Evolutionary conservation across 2,797 vertebrate species (phyloP), one percentile per base, ranked within the genome.

Genomic region (Sylvilagus floridanus): DNA sequence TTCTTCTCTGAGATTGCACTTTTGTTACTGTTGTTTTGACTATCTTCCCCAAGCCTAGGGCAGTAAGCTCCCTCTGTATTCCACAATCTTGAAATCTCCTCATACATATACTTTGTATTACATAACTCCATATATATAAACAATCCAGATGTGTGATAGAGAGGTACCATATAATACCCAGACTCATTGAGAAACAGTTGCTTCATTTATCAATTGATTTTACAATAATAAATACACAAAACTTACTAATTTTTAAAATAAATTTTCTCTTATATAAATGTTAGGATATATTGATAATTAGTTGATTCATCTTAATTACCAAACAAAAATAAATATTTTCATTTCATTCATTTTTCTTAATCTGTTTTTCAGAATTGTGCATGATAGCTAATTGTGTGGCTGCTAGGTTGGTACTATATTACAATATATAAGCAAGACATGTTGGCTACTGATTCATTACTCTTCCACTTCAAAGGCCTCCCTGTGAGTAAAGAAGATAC

Each of bases 401-500:
- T 4, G n/a, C 0, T 71, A 47, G 52, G 30, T 60, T 30, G 11
- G 26, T 30, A 17, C 17, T n/a, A 4, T 68, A 12, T 37, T 85
- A 9, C 21, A 50, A 22, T 16, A 52, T 16, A 54, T 11, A 93
- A 83, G 2, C 26, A 71, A 76, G 42, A n/a, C 30, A 66, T 71
- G 22, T 24, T 50, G 13, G 54, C 11, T 28, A 62, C 26, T 85
- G 73, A 93, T 77, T 71, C 84, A 82, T 88, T 85, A 35, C 22
- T 91, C 17, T 88, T 88, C 24, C 77, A 35, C 10, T 77, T 88
- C 37, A 73, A 84, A 88, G 72, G 82, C 32, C 68, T 60, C 65
- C 32, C 63, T 87, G 22, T 47, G 81, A 91, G 32, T 82, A 68
- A 93, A 54, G 22, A 90, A 87, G 79, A 91, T 93, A 93, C 11